Evolutionary conservation across 2,888 invertebrate genomes (phyloP).

Genomic region (Platerodrilus igneus): DNA sequence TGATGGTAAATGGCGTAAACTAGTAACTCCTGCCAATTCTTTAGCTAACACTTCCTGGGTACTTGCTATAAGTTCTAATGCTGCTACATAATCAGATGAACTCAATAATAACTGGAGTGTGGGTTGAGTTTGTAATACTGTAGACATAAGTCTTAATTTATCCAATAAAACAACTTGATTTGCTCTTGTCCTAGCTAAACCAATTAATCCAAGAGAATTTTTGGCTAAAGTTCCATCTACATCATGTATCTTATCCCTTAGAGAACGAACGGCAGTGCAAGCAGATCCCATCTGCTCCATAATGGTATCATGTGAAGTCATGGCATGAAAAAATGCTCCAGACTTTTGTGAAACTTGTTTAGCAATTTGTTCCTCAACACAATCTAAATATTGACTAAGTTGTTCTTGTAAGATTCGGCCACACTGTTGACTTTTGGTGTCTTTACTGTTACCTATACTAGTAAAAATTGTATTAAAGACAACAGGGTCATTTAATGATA

Average conservation of each 20-base stretch:
- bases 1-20: slow-evolving; percentile 92
- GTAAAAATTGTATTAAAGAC: slow-evolving; percentile 85
- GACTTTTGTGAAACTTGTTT: slow-evolving; percentile 92
- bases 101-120: slow-evolving; percentile 92
- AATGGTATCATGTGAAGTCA: slow-evolving; percentile 96
- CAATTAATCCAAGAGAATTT: slow-evolving; percentile 74
- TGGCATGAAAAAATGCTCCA: slow-evolving; percentile 95
- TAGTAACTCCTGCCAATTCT: slow-evolving; percentile 87
- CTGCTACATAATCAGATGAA: slow-evolving; percentile 95
- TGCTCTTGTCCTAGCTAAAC: slow-evolving; percentile 60
- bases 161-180: slow-evolving; percentile 65
- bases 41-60: slow-evolving; percentile 91
- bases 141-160: slow-evolving; percentile 84
- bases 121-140: slow-evolving; percentile 96
- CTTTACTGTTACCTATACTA: slow-evolving; percentile 50
- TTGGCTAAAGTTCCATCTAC: slow-evolving; percentile 76
- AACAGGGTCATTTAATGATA: slow-evolving; percentile 73
- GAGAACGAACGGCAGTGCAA: slow-evolving; percentile 66
- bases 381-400: slow-evolving; percentile 89
- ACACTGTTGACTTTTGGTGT: slow-evolving; percentile 43
- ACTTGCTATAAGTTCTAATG: slow-evolving; percentile 92
- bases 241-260: slow-evolving; percentile 70
- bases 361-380: slow-evolving; percentile 90
- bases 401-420: slow-evolving; percentile 79
- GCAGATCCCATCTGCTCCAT: slow-evolving; percentile 91